A percentile compares a stretch with the other conserved stretches of the same genome.
These are phyloP conservation scores for Eurosta solidaginis DNA, from an alignment of 1,140 invertebrate species.

Conservation along the genomic window DNA sequence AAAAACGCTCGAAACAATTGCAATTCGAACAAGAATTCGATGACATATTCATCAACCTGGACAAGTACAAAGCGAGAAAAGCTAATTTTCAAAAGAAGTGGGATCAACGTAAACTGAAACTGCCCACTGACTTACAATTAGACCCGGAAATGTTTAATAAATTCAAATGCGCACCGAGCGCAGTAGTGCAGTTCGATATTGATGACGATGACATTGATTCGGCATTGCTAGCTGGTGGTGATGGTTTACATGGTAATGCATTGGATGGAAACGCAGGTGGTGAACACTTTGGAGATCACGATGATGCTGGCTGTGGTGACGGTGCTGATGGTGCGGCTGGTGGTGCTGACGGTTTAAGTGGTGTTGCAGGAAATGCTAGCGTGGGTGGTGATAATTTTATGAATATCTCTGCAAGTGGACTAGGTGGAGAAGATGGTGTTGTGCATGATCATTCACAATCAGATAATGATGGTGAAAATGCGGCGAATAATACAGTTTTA, in stretches of 20 bases:
- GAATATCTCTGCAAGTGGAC: not conserved
- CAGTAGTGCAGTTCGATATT: constrained; percentile 39
- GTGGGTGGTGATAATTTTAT: not conserved
- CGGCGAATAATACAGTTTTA: constrained; percentile 47
- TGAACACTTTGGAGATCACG: constrained; percentile 3
- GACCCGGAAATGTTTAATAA: constrained; percentile 43
- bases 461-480: not conserved
- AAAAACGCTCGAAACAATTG: constrained; percentile 40
- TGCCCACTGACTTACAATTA: constrained; percentile 51
- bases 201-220: constrained; percentile 49
- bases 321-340: not conserved
- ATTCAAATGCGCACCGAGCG: constrained; percentile 47
- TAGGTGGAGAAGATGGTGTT: not conserved
- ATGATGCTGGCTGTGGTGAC: not conserved
- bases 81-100: constrained; percentile 55
- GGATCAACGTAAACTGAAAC: constrained; percentile 51
- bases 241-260: not conserved
- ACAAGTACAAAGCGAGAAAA: constrained; percentile 45
- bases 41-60: constrained; percentile 41
- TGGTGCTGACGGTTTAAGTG: not conserved
- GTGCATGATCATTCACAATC: not conserved
- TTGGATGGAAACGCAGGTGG: constrained; percentile 10
- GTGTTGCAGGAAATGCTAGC: not conserved
- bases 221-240: constrained; percentile 41
- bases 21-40: constrained; percentile 44